phyloP scores from a whole-genome alignment of 1,140 invertebrate species.

The Arctopsyche grandis region DNA sequence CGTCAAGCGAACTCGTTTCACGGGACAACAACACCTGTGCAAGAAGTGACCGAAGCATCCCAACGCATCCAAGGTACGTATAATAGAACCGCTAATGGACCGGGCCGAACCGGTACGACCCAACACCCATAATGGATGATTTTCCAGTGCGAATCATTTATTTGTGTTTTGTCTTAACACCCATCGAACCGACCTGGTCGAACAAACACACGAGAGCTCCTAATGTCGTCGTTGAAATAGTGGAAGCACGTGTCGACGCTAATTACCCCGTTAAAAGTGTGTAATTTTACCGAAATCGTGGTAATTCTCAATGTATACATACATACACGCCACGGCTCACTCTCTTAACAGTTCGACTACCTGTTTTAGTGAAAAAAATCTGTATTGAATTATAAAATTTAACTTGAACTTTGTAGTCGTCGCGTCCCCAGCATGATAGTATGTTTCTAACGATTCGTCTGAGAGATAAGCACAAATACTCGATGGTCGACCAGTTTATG shows the following conservation, averaged over 20 bases:
- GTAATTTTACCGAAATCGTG: constrained; percentile 13
- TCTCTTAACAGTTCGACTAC: too few relatives aligned
- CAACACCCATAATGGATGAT: constrained; percentile 10
- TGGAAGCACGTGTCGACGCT: background rate
- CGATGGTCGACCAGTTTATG: constrained; percentile 31
- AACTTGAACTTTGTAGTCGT: background rate
- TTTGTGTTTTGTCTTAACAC: constrained; percentile 1
- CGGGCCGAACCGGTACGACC: background rate
- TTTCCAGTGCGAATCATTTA: constrained; percentile 4
- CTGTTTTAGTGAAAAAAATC: too few relatives aligned
- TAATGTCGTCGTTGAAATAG: background rate
- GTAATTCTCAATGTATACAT: background rate
- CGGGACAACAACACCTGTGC: background rate
- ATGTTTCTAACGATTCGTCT: constrained; percentile 17
- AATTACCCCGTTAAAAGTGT: background rate
- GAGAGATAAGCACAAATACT: constrained; percentile 22
- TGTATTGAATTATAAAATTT: too few relatives aligned
- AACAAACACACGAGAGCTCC: background rate
- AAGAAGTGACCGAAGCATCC: background rate
- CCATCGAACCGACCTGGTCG: background rate
- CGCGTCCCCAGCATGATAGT: constrained; percentile 10
- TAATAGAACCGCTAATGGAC: background rate
- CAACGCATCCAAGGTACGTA: too few relatives aligned
- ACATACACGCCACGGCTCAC: background rate
- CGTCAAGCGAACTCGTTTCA: background rate